Base-by-base conservation (phyloP, 2,113 vertebrate species). In the Ancistrus triradiatus region DNA sequence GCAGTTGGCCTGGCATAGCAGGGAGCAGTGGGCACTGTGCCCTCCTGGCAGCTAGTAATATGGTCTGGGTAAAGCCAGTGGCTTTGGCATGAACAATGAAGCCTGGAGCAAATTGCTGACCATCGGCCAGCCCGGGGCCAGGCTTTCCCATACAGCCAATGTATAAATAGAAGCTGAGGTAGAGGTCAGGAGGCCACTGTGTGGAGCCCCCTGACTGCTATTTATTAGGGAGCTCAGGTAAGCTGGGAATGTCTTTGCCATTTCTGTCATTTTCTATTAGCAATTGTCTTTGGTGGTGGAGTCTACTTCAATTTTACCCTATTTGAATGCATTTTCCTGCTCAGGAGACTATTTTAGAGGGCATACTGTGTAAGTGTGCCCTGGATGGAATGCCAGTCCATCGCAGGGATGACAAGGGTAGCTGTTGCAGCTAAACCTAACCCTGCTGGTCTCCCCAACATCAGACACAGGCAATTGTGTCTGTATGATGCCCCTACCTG, bases 31-130 rank as follows among this genome's bases (percentile, higher is more conserved):
- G 87, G 84, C 85, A 88, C 77, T 1, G 73, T 84, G 84, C 83
- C 84, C 83, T 84, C 42, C 52, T 52, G 69, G 52, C 71, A 64
- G 49, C 46, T 7, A 38, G 48, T 33, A 59, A 71, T 66, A 50
- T 28, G 59, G 35, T 13, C 47, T 19, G 69, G 43, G 21, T 81
- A 87, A 88, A 86, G 80, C 83, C 78, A 59, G 75, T 50, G 83
- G 87, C 84, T 90, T 85, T 87, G 78, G 42, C 17, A 48, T 2
- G 44, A 84, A 88, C 87, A 90, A 90, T 83, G 79, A 74, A 3
- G 9, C 58, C 15, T 60, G 21, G 63, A 83, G 84, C 79, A 88
- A 90, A 87, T 83, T 90, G 88, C 87, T 90, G 88, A 90, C 87
- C 80, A 70, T 73, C 77, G 66, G 67, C 77, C 15, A 73, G 75